Evolutionary conservation across 2,797 vertebrate genomes (phyloP).

Genomic region (Alfaro cultratus): DNA sequence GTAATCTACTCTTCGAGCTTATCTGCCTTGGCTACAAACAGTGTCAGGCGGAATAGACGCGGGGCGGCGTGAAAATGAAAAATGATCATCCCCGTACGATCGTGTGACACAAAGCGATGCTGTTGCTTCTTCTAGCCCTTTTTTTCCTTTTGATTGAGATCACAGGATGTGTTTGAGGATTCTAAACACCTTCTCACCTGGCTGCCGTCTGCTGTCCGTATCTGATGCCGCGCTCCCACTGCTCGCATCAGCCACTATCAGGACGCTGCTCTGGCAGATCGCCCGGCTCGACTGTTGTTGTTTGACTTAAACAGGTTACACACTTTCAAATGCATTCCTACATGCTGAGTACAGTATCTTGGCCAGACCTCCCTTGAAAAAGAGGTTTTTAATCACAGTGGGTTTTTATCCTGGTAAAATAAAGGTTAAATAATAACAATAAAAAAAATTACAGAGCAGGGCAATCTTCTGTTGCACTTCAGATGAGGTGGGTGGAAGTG

Average conservation of each 20-base stretch:
- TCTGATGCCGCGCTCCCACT: constrained; percentile 64
- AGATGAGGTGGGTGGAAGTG: constrained; percentile 37
- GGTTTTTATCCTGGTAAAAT: no score
- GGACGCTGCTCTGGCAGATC: constrained; percentile 41
- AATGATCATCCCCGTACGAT: constrained; percentile 68
- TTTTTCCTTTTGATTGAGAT: constrained; percentile 70
- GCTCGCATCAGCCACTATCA: constrained; percentile 54
- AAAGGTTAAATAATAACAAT: no score
- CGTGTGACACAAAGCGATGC: constrained; percentile 33
- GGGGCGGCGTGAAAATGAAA: constrained; percentile 70
- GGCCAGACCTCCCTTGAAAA: no score
- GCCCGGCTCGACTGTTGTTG: constrained; percentile 39
- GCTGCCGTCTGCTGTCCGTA: constrained; percentile 48
- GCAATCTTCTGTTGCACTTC: constrained; percentile 40
- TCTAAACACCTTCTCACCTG: constrained; percentile 68
- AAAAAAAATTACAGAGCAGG: constrained; percentile 27
- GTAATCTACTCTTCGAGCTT: constrained; percentile 89
- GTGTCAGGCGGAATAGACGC: constrained; percentile 83
- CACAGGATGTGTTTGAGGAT: constrained; percentile 63
- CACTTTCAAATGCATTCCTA: constrained; percentile 42
- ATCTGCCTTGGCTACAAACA: constrained; percentile 84
- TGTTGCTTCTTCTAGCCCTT: constrained; percentile 8
- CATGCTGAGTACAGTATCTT: constrained; percentile 44
- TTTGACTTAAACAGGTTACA: constrained; percentile 64
- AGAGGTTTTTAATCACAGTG: no score